Evolutionary conservation across 2,797 vertebrate genomes (phyloP).

Genomic region (Sylvia borin): DNA sequence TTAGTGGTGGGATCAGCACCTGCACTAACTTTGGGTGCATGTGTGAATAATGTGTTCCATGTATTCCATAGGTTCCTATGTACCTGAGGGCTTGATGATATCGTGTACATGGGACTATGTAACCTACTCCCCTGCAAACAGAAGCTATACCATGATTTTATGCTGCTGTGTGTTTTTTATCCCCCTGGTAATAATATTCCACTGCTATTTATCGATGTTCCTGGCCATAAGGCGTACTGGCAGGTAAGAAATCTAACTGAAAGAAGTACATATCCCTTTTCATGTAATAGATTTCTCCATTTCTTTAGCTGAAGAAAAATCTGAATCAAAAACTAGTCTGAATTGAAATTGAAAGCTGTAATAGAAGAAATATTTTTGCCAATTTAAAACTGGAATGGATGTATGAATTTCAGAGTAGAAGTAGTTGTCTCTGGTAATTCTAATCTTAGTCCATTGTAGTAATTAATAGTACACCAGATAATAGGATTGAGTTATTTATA

Average conservation of each 20-base stretch:
- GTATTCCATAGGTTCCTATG: constrained; percentile 77
- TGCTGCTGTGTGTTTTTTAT: constrained; percentile 78
- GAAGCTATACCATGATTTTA: constrained; percentile 78
- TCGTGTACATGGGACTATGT: constrained; percentile 78
- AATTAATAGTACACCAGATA: not conserved
- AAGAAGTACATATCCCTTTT: not conserved
- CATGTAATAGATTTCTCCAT: not conserved
- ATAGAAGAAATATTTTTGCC: not conserved
- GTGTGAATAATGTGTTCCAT: not conserved
- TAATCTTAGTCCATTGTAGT: not conserved
- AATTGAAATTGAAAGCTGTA: not conserved
- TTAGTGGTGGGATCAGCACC: not conserved
- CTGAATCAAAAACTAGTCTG: not conserved
- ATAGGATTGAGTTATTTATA: not conserved
- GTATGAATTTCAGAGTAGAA: not conserved
- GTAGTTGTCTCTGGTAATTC: not conserved
- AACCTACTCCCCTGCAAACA: constrained; percentile 71
- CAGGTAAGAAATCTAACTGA: constrained; percentile 62
- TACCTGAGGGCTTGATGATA: constrained; percentile 78
- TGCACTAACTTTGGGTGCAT: not conserved
- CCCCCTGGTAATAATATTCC: constrained; percentile 72
- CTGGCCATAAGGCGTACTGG: constrained; percentile 72
- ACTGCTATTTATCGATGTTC: constrained; percentile 75
- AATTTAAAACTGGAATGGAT: not conserved
- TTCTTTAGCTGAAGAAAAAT: not conserved